Percentiles rank a stretch among this genome's conserved stretches.
These are phyloP conservation scores for Synergus gifuensis DNA, from an alignment of 2,888 invertebrate genomes.

Conservation along the genomic window DNA sequence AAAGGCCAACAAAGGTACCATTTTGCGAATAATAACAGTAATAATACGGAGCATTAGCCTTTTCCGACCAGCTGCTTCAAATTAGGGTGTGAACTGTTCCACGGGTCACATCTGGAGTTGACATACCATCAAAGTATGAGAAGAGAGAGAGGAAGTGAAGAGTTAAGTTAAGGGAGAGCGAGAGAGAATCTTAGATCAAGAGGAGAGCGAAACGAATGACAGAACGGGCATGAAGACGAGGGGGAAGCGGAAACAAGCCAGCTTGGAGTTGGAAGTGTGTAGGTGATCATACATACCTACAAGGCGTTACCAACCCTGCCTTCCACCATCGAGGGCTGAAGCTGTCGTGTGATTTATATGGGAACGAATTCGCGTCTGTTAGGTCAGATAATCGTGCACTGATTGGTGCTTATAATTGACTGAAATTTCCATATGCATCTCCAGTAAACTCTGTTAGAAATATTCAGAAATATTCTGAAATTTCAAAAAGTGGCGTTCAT, in stretches of 20 bases:
- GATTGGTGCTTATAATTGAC: conserved; percentile 73
- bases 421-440: too few species aligned
- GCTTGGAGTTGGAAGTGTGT: conserved; percentile 25
- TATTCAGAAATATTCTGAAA: too few species aligned
- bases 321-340: conserved; percentile 57
- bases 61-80: conserved; percentile 54
- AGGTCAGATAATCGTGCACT: conserved; percentile 70
- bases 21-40: conserved; percentile 52
- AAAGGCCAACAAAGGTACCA: conserved; percentile 48
- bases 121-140: conserved; percentile 68
- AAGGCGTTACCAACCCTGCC: conserved; percentile 56
- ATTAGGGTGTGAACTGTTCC: conserved; percentile 62
- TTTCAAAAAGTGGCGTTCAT: not conserved
- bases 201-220: conserved; percentile 39
- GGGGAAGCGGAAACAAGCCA: conserved; percentile 42
- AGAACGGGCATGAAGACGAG: conserved; percentile 44
- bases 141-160: conserved; percentile 43
- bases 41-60: conserved; percentile 56
- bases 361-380: conserved; percentile 71
- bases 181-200: conserved; percentile 7
- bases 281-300: conserved; percentile 55
- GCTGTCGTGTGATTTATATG: conserved; percentile 72
- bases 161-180: not conserved
- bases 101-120: conserved; percentile 68
- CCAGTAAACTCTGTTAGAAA: too few species aligned